Base-by-base conservation (phyloP, 2,888 invertebrate genomes). In the Petrophora chlorosata region DNA sequence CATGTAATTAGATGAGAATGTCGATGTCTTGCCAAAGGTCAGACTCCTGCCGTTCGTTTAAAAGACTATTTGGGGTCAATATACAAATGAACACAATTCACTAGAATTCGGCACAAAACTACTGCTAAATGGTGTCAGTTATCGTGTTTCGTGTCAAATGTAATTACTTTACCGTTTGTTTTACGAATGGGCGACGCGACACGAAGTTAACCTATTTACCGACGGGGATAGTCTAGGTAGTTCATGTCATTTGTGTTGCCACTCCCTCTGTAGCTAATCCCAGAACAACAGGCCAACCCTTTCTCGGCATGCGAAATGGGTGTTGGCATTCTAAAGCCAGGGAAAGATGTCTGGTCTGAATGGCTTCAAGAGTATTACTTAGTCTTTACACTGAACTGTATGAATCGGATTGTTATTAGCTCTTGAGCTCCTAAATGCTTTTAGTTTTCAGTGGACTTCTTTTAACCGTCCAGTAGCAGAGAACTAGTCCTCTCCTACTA, bases 171-270 rank as follows among this genome's bases (percentile, higher is more conserved):
- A 54, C 42, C 54, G 63, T 58, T 59, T 67, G 61, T 70, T 68
- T 65, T 65, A 51, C 67, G 48, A 59, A 61, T 65, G 56, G 63
- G 50, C 55, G 61, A 61, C 63, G 64, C 68, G 70, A 68, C 72
- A 74, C 68, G 64, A 68, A 64, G 64, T 74, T 76, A 74, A 79
- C 82, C 80, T 73, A 78, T 73, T 73, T 77, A 63, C 57, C 55
- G 46, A 19, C 17, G 58, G 65, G 66, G 65, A 67, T 70, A 67
- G 61, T 59, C 45, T 53, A 35, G 57, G 59, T 51, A 57, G 66
- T 65, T 68, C 61, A 63, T 65, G 65, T 58, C 65, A 62, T 56
- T 58, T 63, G 59, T 49, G 48, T 40, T 56, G 67, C 71, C 79
- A 66, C 79, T 58, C 81, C 79, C 67, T 50, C 26, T 17, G 30